phyloP scores from a whole-genome alignment of 2,888 invertebrate genomes.

The Stenoptilia bipunctidactyla region DNA sequence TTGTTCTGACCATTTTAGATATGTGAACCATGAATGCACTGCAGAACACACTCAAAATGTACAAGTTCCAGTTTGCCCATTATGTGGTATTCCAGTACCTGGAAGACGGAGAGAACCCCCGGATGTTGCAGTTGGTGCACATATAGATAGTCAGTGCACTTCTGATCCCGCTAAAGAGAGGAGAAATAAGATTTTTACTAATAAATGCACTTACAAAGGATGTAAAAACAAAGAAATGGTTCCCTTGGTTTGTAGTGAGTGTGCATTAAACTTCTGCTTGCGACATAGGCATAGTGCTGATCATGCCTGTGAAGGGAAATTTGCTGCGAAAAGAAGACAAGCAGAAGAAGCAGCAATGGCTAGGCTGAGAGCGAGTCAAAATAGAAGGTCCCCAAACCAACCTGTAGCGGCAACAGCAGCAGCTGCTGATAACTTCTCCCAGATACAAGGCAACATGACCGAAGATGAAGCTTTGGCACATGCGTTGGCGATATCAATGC shows the following conservation, averaged over 20 bases:
- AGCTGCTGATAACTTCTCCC: constrained; percentile 32
- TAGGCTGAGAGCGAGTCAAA: constrained; percentile 38
- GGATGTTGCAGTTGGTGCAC: constrained; percentile 88
- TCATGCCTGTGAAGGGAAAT: constrained; percentile 78
- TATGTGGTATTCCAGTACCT: constrained; percentile 91
- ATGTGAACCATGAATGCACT: constrained; percentile 83
- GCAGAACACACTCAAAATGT: constrained; percentile 85
- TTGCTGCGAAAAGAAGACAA: constrained; percentile 64
- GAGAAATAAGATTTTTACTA: constrained; percentile 82
- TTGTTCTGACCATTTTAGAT: constrained; percentile 90
- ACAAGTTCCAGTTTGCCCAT: constrained; percentile 95
- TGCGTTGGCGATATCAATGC: constrained; percentile 84
- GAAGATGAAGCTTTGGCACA: constrained; percentile 93
- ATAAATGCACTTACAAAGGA: constrained; percentile 86
- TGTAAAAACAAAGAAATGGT: constrained; percentile 94
- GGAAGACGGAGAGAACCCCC: constrained; percentile 84
- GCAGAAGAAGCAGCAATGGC: constrained; percentile 60
- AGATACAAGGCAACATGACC: constrained; percentile 78
- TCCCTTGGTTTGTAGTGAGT: constrained; percentile 83
- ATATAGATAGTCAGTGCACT: constrained; percentile 94
- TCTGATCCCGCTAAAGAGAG: constrained; percentile 85
- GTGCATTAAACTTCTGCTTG: constrained; percentile 87
- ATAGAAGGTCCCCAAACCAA: constrained; percentile 32
- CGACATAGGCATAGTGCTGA: constrained; percentile 87
- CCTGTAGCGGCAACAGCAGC: constrained; percentile 22